Evolutionary conservation across 2,888 invertebrate genomes (phyloP).

Genomic region (Eupithecia subfuscata): DNA sequence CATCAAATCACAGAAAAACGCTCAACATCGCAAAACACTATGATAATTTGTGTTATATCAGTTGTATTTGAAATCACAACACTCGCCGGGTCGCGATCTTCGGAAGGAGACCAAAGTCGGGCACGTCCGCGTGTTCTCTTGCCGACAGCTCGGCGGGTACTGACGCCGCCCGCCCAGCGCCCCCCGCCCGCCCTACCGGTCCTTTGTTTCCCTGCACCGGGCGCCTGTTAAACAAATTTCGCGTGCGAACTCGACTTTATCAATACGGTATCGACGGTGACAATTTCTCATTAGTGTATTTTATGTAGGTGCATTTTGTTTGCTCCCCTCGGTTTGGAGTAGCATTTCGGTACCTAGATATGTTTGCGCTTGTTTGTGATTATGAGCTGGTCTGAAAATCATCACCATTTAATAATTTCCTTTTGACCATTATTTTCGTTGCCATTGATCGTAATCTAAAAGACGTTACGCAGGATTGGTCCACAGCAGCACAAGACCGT

Average conservation of each 20-base stretch:
- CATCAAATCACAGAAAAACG: conserved; percentile 44
- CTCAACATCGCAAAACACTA: conserved; percentile 54
- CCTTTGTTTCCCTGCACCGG: conserved; percentile 80
- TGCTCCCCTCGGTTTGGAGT: not conserved
- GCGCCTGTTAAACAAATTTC: conserved; percentile 71
- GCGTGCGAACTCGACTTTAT: conserved; percentile 60
- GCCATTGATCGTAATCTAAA: not conserved
- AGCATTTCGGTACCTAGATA: not conserved
- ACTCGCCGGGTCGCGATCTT: conserved; percentile 54
- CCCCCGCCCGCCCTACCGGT: conserved; percentile 76
- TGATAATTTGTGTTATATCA: not conserved
- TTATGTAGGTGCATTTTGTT: conserved; percentile 6
- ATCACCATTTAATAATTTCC: not conserved
- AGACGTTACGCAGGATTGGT: not conserved
- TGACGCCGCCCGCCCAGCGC: conserved; percentile 63
- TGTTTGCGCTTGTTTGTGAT: not conserved
- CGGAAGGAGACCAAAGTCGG: conserved; percentile 42
- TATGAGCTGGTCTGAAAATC: not conserved
- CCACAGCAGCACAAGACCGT: not conserved
- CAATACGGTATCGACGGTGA: conserved; percentile 42
- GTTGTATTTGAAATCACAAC: conserved; percentile 45
- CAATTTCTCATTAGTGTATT: conserved; percentile 31
- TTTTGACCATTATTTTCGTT: not conserved
- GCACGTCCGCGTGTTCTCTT: conserved; percentile 50
- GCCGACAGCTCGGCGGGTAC: conserved; percentile 71